Base-by-base conservation (phyloP, 1,140 invertebrate genomes). In the Heliconius congener region DNA sequence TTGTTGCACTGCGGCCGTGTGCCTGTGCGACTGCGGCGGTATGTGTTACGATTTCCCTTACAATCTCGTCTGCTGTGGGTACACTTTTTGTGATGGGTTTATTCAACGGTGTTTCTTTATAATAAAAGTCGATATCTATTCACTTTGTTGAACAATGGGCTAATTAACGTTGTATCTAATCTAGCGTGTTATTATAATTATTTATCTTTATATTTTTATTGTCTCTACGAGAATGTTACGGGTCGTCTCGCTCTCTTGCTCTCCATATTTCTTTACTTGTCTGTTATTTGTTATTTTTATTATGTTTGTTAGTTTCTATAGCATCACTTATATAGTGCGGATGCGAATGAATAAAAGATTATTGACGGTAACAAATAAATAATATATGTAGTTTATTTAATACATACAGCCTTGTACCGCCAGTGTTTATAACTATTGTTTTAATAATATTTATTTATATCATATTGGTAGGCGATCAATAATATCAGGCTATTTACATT, bases 101-200 rank as follows among this genome's bases (percentile, higher is more conserved):
- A 78, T 84, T 82, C 80, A 82, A 84, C 81, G 82, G 79, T 78
- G 81, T 87, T 83, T 85, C 83, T 87, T 86, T 84, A 84, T 84
- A 85, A 84, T 85, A 86, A 78, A 84, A 86, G 82, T 80, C 80
- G 86, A 88, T 87, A 86, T 88, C 87, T 87, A 87, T 88, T 88
- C 87, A 87, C 79, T 83, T 79, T 86, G 82, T 81, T 81, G 87
- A 90, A 91, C 90, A 91, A 91, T 91, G 82, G 90, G 81, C 84
- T 90, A 91, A 91, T 91, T 91, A 91, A 90, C 86, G 84, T 89
- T 83, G 86, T 88, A 89, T 87, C 88, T 88, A 86, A 88, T 90
- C 79, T 87, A 86, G 80, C 83, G 83, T 88, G 86, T 88, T 90
- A 88, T 89, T 88, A 90, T 90, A 88, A 87, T 88, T 87, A 88